phyloP scores from a whole-genome alignment of 2,888 invertebrate species.

The Hirudinaria manillensis region DNA sequence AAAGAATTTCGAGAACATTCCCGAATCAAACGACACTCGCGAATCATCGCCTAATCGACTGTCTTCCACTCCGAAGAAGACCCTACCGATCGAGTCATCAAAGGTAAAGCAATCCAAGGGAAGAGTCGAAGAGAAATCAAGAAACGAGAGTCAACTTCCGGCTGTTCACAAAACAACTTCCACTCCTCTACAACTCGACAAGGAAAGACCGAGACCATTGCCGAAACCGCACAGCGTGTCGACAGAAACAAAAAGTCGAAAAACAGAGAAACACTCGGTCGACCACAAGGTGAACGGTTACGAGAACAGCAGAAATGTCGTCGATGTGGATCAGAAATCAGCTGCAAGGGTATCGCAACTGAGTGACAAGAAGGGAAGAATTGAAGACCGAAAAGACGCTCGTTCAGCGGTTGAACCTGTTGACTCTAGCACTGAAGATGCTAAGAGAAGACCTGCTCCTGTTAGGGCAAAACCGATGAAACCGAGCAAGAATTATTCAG shows the following conservation, averaged over 20 bases:
- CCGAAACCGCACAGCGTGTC: neutral
- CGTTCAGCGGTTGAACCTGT: neutral
- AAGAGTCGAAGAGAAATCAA: conserved; percentile 1
- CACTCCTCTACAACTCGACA: neutral
- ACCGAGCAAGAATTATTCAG: neutral
- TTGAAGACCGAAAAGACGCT: neutral
- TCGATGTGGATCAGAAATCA: neutral
- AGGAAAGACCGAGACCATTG: conserved; percentile 7
- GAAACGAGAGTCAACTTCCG: neutral
- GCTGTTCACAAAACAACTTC: neutral
- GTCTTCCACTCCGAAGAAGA: neutral
- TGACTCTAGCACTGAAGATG: conserved; percentile 9
- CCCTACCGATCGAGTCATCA: neutral
- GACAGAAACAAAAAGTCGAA: neutral
- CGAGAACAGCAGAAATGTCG: neutral
- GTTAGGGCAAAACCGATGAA: conserved; percentile 4
- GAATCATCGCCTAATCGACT: neutral
- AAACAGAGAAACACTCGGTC: neutral
- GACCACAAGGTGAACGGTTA: too few relatives aligned
- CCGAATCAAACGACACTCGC: neutral
- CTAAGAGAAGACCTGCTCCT: neutral
- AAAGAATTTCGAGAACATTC: neutral
- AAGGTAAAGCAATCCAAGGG: neutral
- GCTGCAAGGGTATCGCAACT: neutral
- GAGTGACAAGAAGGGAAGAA: neutral